Evolutionary conservation across 2,888 invertebrate species (phyloP).

Genomic region (Parnassius mnemosyne): DNA sequence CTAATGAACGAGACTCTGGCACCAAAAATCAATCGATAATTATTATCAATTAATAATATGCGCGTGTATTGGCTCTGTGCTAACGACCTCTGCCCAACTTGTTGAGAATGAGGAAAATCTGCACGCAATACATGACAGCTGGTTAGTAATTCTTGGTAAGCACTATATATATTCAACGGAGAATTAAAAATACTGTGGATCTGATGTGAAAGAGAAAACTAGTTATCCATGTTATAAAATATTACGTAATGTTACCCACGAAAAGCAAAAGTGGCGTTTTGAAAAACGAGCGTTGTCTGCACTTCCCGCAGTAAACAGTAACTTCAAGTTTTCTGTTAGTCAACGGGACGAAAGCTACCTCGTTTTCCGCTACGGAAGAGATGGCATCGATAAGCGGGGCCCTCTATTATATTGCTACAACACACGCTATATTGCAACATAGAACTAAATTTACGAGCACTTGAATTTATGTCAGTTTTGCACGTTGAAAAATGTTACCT

Average conservation of each 20-base stretch:
- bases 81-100: too few relatives aligned
- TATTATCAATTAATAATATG: too few relatives aligned
- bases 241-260: not conserved
- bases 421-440: slow-evolving; percentile 47
- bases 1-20: too few relatives aligned
- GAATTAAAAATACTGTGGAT: too few relatives aligned
- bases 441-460: slow-evolving; percentile 23
- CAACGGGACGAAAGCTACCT: slow-evolving; percentile 43
- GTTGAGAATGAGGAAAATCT: too few relatives aligned
- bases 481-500: slow-evolving; percentile 20
- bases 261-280: slow-evolving; percentile 12
- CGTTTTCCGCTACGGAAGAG: slow-evolving; percentile 54
- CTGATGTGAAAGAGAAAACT: too few relatives aligned
- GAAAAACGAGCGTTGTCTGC: slow-evolving; percentile 29
- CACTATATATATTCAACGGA: too few relatives aligned
- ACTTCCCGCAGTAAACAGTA: slow-evolving; percentile 35
- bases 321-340: slow-evolving; percentile 50
- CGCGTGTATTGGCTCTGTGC: too few relatives aligned
- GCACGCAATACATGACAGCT: too few relatives aligned
- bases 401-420: slow-evolving; percentile 48
- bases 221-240: too few relatives aligned
- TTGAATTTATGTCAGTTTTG: slow-evolving; percentile 25
- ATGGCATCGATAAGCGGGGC: slow-evolving; percentile 55
- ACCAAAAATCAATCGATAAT: too few relatives aligned
- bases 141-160: too few relatives aligned